Evolutionary conservation across 2,113 vertebrate genomes (phyloP).

Genomic region (Salvelinus alpinus): DNA sequence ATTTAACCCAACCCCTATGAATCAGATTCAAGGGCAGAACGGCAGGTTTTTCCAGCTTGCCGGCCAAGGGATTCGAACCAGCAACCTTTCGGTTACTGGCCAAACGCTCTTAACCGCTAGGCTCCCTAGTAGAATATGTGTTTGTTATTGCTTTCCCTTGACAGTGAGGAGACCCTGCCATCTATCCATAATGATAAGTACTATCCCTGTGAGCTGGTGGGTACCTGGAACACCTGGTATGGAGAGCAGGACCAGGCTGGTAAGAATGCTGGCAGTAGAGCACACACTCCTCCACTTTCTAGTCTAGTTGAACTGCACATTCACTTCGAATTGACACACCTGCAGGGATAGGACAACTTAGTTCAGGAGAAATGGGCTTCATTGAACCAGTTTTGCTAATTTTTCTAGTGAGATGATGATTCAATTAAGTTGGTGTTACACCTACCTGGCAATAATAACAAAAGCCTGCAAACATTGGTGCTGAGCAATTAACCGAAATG

Average conservation of each 20-base stretch:
- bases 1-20: no score
- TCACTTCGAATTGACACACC: background rate
- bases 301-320: background rate
- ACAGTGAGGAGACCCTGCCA: slow-evolving; percentile 92
- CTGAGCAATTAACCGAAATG: no score
- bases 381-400: no score
- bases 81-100: no score
- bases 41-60: no score
- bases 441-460: no score
- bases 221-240: slow-evolving; percentile 99
- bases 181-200: slow-evolving; percentile 91
- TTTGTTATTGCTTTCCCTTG: slow-evolving; percentile 15
- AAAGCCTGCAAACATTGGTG: no score
- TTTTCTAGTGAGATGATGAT: no score
- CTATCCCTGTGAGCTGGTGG: slow-evolving; percentile 96
- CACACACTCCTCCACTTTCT: background rate
- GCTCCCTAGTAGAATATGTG: background rate
- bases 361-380: background rate
- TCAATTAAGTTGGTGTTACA: no score
- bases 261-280: slow-evolving; percentile 68
- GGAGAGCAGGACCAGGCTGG: slow-evolving; percentile 99
- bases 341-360: background rate
- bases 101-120: no score
- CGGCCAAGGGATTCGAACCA: no score
- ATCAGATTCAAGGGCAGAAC: no score